Conservation (phyloP, 2,888 invertebrate genomes). For the Temnothorax rugatulus region DNA sequence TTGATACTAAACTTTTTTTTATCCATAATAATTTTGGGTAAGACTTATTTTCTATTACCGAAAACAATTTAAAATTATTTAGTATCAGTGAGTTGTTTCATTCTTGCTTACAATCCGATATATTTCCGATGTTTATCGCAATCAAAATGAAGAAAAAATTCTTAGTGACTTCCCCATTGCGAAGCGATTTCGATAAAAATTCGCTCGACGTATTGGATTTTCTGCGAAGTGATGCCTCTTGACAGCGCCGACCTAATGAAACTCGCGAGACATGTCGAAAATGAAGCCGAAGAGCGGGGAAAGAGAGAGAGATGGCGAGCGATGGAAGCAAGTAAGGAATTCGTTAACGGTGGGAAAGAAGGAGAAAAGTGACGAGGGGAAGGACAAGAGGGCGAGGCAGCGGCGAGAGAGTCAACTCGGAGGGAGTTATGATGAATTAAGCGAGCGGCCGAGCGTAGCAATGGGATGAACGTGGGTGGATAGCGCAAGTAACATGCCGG, state of each 20-base stretch:
- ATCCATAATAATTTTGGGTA: background rate
- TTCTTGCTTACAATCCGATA: background rate
- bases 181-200: background rate
- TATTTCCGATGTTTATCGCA: background rate
- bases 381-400: background rate
- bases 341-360: constrained; percentile 36
- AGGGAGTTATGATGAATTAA: constrained; percentile 68
- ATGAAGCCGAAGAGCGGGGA: background rate
- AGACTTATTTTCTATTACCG: too few species aligned
- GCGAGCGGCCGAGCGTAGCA: constrained; percentile 64
- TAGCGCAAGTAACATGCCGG: background rate
- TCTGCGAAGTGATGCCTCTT: background rate
- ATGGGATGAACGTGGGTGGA: constrained; percentile 69
- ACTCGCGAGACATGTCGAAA: constrained; percentile 11
- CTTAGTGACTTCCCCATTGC: background rate
- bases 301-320: background rate
- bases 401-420: constrained; percentile 47
- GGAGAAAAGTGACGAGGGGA: constrained; percentile 32
- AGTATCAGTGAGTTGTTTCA: too few species aligned
- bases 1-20: constrained; percentile 1
- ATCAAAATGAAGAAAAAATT: constrained; percentile 1
- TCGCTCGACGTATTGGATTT: background rate
- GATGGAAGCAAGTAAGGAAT: constrained; percentile 19
- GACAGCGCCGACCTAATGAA: constrained; percentile 14
- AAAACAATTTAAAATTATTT: too few species aligned